Conservation (phyloP, 2,888 invertebrate genomes). For the Zootermopsis nevadensis region DNA sequence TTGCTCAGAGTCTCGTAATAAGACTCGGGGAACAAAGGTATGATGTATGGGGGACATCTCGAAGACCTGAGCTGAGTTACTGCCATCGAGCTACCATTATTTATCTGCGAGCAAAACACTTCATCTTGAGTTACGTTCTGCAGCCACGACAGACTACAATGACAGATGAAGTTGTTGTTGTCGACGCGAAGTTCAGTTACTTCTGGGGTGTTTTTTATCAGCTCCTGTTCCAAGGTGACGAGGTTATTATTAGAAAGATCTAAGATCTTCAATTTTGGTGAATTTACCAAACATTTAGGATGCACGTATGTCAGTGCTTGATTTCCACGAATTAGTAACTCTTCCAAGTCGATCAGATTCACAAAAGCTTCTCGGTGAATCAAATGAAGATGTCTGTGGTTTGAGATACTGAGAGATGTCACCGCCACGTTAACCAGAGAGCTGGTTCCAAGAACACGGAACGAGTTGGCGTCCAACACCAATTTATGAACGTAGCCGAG, state of each 20-base stretch:
- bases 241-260: conserved; percentile 55
- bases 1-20: conserved; percentile 53
- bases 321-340: conserved; percentile 53
- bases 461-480: conserved; percentile 54
- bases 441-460: conserved; percentile 50
- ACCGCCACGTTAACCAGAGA: conserved; percentile 53
- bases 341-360: conserved; percentile 52
- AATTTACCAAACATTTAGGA: conserved; percentile 53
- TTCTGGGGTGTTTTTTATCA: conserved; percentile 46
- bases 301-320: conserved; percentile 54
- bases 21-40: conserved; percentile 54
- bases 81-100: conserved; percentile 37
- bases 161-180: conserved; percentile 56
- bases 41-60: conserved; percentile 55
- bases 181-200: conserved; percentile 51
- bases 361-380: conserved; percentile 53
- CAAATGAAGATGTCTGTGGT: conserved; percentile 51
- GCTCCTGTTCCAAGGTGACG: conserved; percentile 53
- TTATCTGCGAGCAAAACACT: conserved; percentile 47
- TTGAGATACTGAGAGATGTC: conserved; percentile 52
- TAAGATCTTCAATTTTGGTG: conserved; percentile 52
- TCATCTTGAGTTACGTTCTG: conserved; percentile 47
- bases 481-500: conserved; percentile 52
- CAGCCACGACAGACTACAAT: conserved; percentile 56
- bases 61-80: conserved; percentile 43